Percentiles rank a stretch among this genome's conserved stretches.
Conservation (phyloP, 2,797 vertebrate genomes). For the Limosa lapponica region DNA sequence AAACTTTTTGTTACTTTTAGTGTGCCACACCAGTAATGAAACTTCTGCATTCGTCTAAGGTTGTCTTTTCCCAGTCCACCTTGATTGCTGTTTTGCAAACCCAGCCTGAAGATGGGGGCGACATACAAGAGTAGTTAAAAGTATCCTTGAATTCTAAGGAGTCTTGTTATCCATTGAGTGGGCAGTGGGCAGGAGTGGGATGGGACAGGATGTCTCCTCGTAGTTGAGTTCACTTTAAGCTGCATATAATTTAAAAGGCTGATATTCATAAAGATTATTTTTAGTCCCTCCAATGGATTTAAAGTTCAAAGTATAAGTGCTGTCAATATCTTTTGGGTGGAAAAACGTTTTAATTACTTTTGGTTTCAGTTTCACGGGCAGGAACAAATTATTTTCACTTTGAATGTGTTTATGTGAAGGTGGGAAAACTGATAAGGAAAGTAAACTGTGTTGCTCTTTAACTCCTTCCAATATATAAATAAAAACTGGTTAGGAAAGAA, state of each 20-base stretch:
- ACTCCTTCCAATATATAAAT: background rate
- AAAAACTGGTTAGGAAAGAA: background rate
- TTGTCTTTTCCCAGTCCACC: background rate
- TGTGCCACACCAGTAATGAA: background rate
- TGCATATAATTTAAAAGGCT: background rate
- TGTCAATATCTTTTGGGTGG: background rate
- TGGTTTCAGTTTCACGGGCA: constrained; percentile 31
- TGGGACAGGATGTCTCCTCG: background rate
- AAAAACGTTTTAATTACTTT: constrained; percentile 34
- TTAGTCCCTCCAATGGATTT: background rate
- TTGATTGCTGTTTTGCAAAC: background rate
- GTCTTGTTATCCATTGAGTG: background rate
- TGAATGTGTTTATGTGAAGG: constrained; percentile 42
- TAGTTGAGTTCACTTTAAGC: background rate
- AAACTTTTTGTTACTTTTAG: background rate
- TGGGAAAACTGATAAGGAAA: constrained; percentile 59
- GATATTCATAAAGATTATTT: background rate
- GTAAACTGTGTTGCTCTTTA: background rate
- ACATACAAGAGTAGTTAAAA: background rate
- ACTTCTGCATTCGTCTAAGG: background rate
- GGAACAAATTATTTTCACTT: constrained; percentile 39
- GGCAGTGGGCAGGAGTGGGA: background rate
- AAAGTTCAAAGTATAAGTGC: background rate
- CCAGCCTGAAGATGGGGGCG: background rate
- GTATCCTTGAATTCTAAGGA: background rate